phyloP scores from a whole-genome alignment of 2,888 invertebrate genomes.

The Athripsodes cinereus region DNA sequence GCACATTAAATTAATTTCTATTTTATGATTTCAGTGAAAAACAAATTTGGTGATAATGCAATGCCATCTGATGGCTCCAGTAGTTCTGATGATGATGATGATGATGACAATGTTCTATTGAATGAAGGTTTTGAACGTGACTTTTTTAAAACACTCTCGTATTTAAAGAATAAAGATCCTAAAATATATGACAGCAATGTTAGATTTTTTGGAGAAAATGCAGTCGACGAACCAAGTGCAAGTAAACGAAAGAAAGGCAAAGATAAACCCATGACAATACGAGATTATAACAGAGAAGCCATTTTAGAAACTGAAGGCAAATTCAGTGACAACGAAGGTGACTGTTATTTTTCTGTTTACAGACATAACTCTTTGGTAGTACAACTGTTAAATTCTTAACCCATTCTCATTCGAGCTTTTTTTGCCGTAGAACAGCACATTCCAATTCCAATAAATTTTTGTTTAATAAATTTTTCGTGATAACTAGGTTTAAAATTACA shows the following conservation, averaged over 20 bases:
- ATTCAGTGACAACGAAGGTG: slow-evolving; percentile 38
- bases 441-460: no score
- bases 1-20: no score
- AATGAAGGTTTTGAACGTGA: slow-evolving; percentile 70
- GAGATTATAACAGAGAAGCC: slow-evolving; percentile 74
- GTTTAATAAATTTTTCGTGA: no score
- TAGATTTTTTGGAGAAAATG: slow-evolving; percentile 53
- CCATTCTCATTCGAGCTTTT: no score
- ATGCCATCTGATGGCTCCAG: slow-evolving; percentile 42
- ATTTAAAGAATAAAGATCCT: slow-evolving; percentile 83
- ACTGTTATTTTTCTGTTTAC: background rate
- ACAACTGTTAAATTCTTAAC: no score
- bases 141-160: slow-evolving; percentile 81
- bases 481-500: no score
- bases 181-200: slow-evolving; percentile 75
- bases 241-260: slow-evolving; percentile 37
- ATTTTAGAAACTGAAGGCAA: slow-evolving; percentile 57
- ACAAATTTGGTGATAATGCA: slow-evolving; percentile 61
- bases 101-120: slow-evolving; percentile 54
- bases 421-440: no score
- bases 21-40: slow-evolving; percentile 53
- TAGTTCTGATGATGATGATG: slow-evolving; percentile 60
- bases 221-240: slow-evolving; percentile 29
- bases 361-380: no score
- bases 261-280: slow-evolving; percentile 58